phyloP scores from a whole-genome alignment of 2,888 invertebrate genomes.

The Leptopilina drosophilae region DNA sequence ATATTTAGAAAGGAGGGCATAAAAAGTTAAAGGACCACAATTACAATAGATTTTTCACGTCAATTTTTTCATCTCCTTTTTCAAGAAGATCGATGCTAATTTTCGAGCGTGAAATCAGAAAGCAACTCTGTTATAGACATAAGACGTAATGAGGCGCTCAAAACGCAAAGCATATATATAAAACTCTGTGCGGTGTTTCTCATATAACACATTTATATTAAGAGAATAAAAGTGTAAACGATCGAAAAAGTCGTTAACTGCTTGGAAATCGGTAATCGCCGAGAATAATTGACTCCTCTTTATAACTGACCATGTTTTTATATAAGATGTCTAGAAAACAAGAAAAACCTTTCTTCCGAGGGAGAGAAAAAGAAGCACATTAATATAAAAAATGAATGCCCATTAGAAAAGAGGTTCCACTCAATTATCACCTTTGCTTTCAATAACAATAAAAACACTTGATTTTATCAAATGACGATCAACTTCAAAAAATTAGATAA shows the following conservation, averaged over 20 bases:
- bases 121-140: constrained; percentile 57
- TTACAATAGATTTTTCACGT: constrained; percentile 47
- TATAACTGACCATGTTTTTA: constrained; percentile 67
- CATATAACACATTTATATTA: too few relatives aligned
- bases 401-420: constrained; percentile 8
- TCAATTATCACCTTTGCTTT: neutral
- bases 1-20: neutral
- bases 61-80: constrained; percentile 51
- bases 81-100: constrained; percentile 64
- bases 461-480: constrained; percentile 12
- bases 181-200: constrained; percentile 25
- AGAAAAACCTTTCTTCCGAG: neutral
- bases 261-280: constrained; percentile 73
- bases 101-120: constrained; percentile 63
- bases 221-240: constrained; percentile 63
- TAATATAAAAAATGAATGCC: neutral
- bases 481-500: constrained; percentile 2
- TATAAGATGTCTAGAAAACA: constrained; percentile 16
- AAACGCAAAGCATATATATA: constrained; percentile 13
- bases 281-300: constrained; percentile 70
- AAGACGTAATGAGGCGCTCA: constrained; percentile 59
- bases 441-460: neutral
- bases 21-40: constrained; percentile 47
- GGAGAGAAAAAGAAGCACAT: constrained; percentile 2
- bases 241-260: constrained; percentile 73